phyloP scores from a whole-genome alignment of 1,140 invertebrate genomes.

The Drosophila arizonae region DNA sequence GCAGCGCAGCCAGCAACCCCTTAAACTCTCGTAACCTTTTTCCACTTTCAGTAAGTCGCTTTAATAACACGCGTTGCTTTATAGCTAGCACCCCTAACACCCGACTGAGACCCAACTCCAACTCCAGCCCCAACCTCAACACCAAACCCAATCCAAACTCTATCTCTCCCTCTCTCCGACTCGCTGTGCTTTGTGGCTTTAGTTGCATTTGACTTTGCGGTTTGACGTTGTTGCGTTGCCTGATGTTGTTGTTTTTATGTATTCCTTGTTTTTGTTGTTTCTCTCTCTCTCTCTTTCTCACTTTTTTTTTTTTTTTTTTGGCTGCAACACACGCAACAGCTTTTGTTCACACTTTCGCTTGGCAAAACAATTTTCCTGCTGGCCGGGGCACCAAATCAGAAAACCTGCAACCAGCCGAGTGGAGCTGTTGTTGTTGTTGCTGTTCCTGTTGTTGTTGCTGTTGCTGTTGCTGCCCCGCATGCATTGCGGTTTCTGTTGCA shows the following conservation, averaged over 20 bases:
- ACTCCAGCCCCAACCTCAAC: background rate
- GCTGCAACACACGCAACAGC: constrained; percentile 74
- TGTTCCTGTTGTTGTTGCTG: constrained; percentile 13
- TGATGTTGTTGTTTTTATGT: constrained; percentile 43
- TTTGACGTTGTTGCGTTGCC: constrained; percentile 72
- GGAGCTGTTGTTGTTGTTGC: constrained; percentile 29
- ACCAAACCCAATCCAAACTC: constrained; percentile 39
- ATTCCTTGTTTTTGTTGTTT: constrained; percentile 37
- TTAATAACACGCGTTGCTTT: constrained; percentile 42
- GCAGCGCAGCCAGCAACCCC: background rate
- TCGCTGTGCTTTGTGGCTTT: constrained; percentile 69
- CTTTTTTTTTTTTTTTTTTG: constrained; percentile 47
- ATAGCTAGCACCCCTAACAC: background rate
- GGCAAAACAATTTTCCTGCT: constrained; percentile 73
- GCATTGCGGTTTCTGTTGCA: constrained; percentile 80
- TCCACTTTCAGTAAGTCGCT: constrained; percentile 44
- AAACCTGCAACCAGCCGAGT: constrained; percentile 47
- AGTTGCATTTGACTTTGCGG: constrained; percentile 80
- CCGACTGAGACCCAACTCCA: too few species aligned
- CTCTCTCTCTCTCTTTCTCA: constrained; percentile 25
- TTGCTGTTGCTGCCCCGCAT: constrained; percentile 61
- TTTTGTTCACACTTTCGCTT: constrained; percentile 80
- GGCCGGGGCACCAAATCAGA: constrained; percentile 41
- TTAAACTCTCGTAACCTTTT: constrained; percentile 15
- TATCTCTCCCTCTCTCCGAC: background rate